Percentiles rank a stretch among this genome's conserved stretches.
phyloP scores from a whole-genome alignment of 2,113 vertebrate species.

The Donacobius atricapilla region DNA sequence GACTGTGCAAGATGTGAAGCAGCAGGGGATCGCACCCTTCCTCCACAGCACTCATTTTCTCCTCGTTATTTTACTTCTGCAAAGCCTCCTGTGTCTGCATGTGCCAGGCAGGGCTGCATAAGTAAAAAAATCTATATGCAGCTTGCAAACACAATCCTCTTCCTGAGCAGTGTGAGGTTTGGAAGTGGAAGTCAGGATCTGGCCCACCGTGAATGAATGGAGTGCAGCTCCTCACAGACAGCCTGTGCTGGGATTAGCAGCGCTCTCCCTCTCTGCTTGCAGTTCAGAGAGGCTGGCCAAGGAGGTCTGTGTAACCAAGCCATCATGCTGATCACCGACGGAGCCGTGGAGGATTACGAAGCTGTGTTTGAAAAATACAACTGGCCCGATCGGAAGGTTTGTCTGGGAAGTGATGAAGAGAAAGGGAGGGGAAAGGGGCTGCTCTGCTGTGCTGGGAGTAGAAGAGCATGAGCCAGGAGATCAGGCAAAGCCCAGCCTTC shows the following conservation, averaged over 20 bases:
- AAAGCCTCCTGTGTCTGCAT: not conserved
- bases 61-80: not conserved
- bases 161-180: not conserved
- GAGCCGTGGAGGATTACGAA: constrained; percentile 91
- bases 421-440: not conserved
- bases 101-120: not conserved
- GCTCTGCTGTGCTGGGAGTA: not conserved
- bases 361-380: constrained; percentile 91
- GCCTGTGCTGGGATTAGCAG: not conserved
- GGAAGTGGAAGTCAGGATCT: not conserved
- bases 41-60: not conserved
- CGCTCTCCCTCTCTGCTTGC: not conserved
- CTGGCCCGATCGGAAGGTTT: constrained; percentile 90
- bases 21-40: not conserved
- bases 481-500: not conserved
- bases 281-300: constrained; percentile 78
- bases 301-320: constrained; percentile 95
- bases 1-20: not conserved
- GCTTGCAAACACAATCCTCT: not conserved
- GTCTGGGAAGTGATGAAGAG: not conserved
- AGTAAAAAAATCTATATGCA: not conserved
- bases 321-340: constrained; percentile 95
- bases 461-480: not conserved
- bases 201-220: not conserved
- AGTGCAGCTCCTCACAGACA: fast-evolving